Evolutionary conservation across 2,888 invertebrate genomes (phyloP), one percentile per base, ranked within the genome.

Genomic region (Drosophila antonietae): DNA sequence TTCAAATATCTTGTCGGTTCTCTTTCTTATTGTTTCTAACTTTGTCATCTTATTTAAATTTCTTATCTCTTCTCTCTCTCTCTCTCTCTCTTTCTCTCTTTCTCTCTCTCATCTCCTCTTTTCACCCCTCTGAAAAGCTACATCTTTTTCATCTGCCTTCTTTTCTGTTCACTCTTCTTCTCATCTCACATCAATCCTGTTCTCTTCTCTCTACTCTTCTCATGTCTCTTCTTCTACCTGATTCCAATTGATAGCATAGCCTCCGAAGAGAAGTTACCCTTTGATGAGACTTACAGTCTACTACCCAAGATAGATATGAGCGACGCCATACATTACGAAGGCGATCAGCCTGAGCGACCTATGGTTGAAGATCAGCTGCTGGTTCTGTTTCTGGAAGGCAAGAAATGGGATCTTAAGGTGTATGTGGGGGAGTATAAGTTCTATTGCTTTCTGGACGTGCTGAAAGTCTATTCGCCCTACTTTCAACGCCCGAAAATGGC

Each of bases 371-470:
- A 6, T 0, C 41, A 20, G 10, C 39, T 75, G 0, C 15, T 39
- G 10, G 6, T 28, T 0, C 2, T 68, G 6, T 8, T 82, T n/a
- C n/a, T n/a, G 1, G 37, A 66, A 0, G 23, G n/a, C 12, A 23
- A 2, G 15, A 47, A 15, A 41, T 57, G 67, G 41, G 61, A 73
- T 8, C 31, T 71, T 1, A 59, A 37, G 3, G 69, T 82, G 0
- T 57, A 49, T 20, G 58, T 80, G 3, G 80, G 75, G 5, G 43
- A 18, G 0, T 52, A 33, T 8, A 69, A 70, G 46, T 80, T 83
- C 47, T 60, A 31, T 8, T 80, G 81, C 8, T 67, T 69, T 8
- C 20, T 67, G 49, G 18, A 37, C 23, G 46, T 75, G 5, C 41
- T 79, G 35, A 39, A 52, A 20, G 9, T 47, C 3, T 68, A 78